Base-by-base conservation (phyloP, 1,140 invertebrate genomes). In the Chymomyza costata region DNA sequence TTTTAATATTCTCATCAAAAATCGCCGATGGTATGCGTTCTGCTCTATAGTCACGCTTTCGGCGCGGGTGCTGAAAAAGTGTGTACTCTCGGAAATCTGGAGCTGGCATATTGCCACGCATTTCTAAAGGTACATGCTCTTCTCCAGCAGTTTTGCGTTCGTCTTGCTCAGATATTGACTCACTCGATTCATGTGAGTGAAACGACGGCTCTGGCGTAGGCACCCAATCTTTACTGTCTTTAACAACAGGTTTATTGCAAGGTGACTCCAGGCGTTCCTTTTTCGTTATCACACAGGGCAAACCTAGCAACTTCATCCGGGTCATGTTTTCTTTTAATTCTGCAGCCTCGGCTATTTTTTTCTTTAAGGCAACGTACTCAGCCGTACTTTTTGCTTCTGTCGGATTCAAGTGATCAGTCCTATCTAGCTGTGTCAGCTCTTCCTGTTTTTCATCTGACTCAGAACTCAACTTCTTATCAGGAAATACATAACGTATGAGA, bases 51-150 rank as follows among this genome's bases (percentile, higher is more conserved):
- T 85, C 57, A 0, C 83, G 61, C 0, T 16, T 41, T 0, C 67
- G 39, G 1, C 69, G 17, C 3, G 83, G 83, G 48, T 85, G 71
- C 1, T 64, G 60, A 1, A 55, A 38, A 1, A 83, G 55, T 0
- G 83, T 85, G 10, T 73, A 70, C 30, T 85, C 81, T 0, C 83
- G 55, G 28, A 50, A 44, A 25, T 40, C 14, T 0, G 83, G 81
- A 0, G 83, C 83, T 1, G 81, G 81, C 83, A 85, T 85, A 28
- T 85, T 83, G 3, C 73, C 65, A 1, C 82, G 61, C 18, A 41
- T 51, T 0, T 34, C 32, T 3, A 58, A 13, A 10, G 59, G 21
- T 28, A 61, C n/a, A 17, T 21, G 2, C 5, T 19, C 25, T 6
- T 18, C 44, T 1, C 46, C 40, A 0, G 13, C 52, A 0, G n/a